Evolutionary conservation across 2,888 invertebrate genomes (phyloP).

Genomic region (Melinaea marsaeus): DNA sequence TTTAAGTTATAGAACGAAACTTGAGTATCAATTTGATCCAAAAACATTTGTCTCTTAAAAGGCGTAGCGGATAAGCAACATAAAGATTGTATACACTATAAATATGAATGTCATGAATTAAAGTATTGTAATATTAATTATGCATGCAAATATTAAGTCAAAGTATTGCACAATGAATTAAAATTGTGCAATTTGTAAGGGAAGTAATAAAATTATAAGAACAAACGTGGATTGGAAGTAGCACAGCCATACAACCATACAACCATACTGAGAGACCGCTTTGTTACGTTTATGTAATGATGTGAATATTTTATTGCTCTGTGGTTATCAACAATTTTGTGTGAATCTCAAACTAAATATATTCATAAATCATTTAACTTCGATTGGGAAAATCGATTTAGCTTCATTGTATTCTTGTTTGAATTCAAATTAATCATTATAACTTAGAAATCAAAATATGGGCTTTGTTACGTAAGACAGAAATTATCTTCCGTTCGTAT

Average conservation of each 20-base stretch:
- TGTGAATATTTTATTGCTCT: conserved; percentile 42
- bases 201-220: conserved; percentile 45
- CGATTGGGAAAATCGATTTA: too few species aligned
- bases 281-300: conserved; percentile 57
- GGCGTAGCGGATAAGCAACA: too few species aligned
- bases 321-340: conserved; percentile 6
- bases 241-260: conserved; percentile 58
- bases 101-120: too few species aligned
- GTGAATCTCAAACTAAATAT: conserved; percentile 9
- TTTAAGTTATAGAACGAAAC: too few species aligned
- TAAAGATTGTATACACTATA: too few species aligned
- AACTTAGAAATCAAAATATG: conserved; percentile 51
- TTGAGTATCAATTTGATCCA: too few species aligned
- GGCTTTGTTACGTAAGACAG: conserved; percentile 38
- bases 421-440: conserved; percentile 34
- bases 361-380: too few species aligned
- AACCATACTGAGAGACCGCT: conserved; percentile 50
- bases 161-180: conserved; percentile 55
- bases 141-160: conserved; percentile 47
- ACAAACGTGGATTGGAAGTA: conserved; percentile 55
- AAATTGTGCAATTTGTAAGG: conserved; percentile 55
- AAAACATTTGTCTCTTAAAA: too few species aligned
- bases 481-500: conserved; percentile 15
- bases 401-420: too few species aligned
- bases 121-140: conserved; percentile 8